Evolutionary conservation across 2,113 vertebrate species (phyloP).

Genomic region (Rhadina sibilatrix): DNA sequence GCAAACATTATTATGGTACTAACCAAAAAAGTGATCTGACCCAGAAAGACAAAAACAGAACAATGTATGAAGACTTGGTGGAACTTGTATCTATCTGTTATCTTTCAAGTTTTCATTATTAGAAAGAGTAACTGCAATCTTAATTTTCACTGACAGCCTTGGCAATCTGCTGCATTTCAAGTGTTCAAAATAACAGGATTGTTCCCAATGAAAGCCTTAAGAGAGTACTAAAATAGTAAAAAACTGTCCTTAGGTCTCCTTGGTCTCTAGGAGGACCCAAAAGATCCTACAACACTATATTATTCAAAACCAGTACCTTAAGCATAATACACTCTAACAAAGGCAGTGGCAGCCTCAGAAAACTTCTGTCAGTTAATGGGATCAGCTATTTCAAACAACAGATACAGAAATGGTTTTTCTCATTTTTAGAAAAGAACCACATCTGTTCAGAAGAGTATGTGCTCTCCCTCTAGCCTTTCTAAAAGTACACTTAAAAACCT

Average conservation of each 20-base stretch:
- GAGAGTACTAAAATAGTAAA: background rate
- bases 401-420: background rate
- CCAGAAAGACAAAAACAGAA: background rate
- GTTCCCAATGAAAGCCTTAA: background rate
- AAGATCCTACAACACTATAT: background rate
- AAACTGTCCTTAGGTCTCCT: background rate
- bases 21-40: background rate
- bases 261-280: background rate
- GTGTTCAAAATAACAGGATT: background rate
- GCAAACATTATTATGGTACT: background rate
- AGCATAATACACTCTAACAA: background rate
- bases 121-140: background rate
- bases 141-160: background rate
- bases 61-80: background rate
- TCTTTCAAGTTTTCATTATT: background rate
- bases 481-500: background rate
- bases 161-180: background rate
- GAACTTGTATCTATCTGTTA: background rate
- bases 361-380: background rate
- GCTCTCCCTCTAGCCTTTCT: background rate
- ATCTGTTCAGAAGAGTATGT: background rate
- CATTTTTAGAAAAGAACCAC: background rate
- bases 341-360: background rate
- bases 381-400: background rate
- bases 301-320: background rate